phyloP scores from a whole-genome alignment of 2,797 vertebrate genomes.

The Anisognathus igniventris region DNA sequence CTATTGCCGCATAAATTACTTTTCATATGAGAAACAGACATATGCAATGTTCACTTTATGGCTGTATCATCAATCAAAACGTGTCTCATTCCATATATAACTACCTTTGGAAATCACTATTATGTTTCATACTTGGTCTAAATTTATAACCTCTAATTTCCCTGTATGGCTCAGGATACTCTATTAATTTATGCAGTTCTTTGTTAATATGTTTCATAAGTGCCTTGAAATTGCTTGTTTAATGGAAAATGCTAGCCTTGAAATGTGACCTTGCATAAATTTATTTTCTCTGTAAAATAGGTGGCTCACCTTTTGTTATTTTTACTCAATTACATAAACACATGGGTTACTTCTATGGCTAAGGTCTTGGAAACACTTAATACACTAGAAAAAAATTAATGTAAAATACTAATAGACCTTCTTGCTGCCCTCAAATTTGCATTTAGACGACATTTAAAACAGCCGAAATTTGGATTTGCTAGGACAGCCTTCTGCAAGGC shows the following conservation, averaged over 20 bases:
- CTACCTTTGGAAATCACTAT: not conserved
- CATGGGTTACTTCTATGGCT: not conserved
- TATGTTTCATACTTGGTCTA: not conserved
- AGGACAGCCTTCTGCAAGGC: not conserved
- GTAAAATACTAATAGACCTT: not conserved
- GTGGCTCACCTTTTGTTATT: not conserved
- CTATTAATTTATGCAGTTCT: not conserved
- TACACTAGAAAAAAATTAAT: not conserved
- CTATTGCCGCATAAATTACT: not conserved
- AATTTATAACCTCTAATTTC: conserved; percentile 25
- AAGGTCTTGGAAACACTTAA: not conserved
- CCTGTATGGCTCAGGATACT: not conserved
- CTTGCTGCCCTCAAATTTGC: not conserved
- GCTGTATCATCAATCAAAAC: not conserved
- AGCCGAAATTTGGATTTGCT: not conserved
- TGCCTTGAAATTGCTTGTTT: not conserved
- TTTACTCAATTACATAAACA: not conserved
- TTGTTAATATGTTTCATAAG: not conserved
- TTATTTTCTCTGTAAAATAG: not conserved
- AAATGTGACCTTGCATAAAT: not conserved
- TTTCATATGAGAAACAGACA: not conserved
- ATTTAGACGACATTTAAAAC: not conserved
- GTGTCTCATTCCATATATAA: not conserved
- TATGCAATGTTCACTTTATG: not conserved
- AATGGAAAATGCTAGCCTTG: not conserved